Evolutionary conservation across 2,113 vertebrate species (phyloP).

Genomic region (Caloenas nicobarica): DNA sequence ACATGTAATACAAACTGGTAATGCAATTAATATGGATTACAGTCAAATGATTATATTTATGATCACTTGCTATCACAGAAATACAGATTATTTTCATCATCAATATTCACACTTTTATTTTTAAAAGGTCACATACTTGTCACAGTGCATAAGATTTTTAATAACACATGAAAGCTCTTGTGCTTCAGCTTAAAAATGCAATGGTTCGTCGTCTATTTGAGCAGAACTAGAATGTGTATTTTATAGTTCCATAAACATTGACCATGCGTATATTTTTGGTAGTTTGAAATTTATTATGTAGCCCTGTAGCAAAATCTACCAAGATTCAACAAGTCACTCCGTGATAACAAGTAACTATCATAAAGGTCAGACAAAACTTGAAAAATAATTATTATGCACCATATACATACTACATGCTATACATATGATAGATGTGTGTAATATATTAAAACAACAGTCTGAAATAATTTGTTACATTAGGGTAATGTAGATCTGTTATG

Average conservation of each 20-base stretch:
- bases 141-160: background rate
- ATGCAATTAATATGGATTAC: background rate
- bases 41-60: background rate
- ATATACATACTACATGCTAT: background rate
- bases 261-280: background rate
- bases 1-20: background rate
- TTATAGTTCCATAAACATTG: background rate
- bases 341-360: background rate
- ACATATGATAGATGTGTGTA: background rate
- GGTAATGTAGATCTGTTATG: background rate
- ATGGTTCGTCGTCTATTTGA: background rate
- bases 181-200: conserved; percentile 7
- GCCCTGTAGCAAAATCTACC: background rate
- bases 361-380: background rate
- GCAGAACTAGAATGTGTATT: background rate
- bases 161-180: background rate
- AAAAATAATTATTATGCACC: background rate
- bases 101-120: background rate
- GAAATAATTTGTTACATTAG: background rate
- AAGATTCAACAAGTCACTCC: background rate
- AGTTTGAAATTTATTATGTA: background rate
- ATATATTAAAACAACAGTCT: background rate
- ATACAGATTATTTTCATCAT: background rate
- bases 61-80: background rate
- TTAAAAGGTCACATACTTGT: background rate